phyloP scores from a whole-genome alignment of 2,888 invertebrate species.

The Neuroscelio doddi region DNA sequence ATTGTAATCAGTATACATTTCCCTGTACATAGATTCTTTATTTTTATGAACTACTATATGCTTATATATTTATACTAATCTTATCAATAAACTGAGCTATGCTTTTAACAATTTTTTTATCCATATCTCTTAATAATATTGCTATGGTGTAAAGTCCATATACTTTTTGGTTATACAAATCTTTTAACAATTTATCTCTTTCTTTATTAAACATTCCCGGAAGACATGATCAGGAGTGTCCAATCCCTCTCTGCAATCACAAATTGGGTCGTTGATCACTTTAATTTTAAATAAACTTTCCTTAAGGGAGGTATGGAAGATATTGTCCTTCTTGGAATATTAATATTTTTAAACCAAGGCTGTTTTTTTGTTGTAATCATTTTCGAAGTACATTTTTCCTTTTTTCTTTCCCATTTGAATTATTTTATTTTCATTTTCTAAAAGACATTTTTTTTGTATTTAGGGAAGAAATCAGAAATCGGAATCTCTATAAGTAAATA shows the following conservation, averaged over 20 bases:
- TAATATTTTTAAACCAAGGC: slow-evolving; percentile 12
- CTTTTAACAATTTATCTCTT: neutral
- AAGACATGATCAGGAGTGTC: neutral
- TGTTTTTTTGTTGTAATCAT: slow-evolving; percentile 2
- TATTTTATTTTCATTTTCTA: neutral
- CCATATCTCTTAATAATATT: neutral
- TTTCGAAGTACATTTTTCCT: neutral
- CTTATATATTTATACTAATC: neutral
- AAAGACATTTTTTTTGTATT: slow-evolving; percentile 1
- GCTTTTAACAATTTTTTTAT: neutral
- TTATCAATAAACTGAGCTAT: neutral
- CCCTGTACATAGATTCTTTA: too few relatives aligned
- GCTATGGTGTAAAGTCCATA: neutral
- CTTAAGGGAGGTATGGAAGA: slow-evolving; percentile 8
- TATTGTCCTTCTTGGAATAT: slow-evolving; percentile 5
- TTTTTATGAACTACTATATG: too few relatives aligned
- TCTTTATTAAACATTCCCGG: neutral
- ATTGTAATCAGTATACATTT: too few relatives aligned
- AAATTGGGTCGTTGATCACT: neutral
- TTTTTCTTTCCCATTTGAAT: neutral
- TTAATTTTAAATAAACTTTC: slow-evolving; percentile 3
- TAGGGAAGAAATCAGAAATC: slow-evolving; percentile 3
- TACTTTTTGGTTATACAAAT: neutral
- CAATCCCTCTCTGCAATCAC: neutral
- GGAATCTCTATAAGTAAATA: slow-evolving; percentile 6